Evolutionary conservation across 2,113 vertebrate species (phyloP), one percentile per base, ranked within the genome.

Genomic region (Oncorhynchus nerka): DNA sequence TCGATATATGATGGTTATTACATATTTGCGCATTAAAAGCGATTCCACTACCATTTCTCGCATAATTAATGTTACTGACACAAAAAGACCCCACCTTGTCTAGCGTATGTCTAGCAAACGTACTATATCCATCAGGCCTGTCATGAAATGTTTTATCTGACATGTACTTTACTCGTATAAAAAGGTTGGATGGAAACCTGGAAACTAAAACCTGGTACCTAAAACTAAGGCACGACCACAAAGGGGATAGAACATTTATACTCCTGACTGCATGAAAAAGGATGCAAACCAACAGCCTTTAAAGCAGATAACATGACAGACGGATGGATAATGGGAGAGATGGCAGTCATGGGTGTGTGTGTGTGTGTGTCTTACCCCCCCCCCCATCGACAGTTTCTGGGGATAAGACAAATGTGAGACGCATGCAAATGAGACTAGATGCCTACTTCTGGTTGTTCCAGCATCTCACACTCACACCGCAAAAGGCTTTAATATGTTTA

Each of bases 401-500:
- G 84, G 83, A 85, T 79, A 77, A 83, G 85, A 84, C 83, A 89
- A 92, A 92, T 81, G 88, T 32, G 82, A 91, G 83, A 75, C 78
- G 71, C 84, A 89, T 92, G 89, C 87, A 92, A 92, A 92, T 91
- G 77, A 89, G 85, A 75, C 65, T 32, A 83, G 79, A 49, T 3
- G 28, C 28, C 28, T 28, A 28, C 28, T 28, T 28, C 28, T 28
- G 28, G 28, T 28, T 28, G 28, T 28, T 28, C 28, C 28, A 28
- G 28, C 76, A 34, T 70, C 75, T 8, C 20, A 39, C 74, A 7
- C 77, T 82, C 82, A 9, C 3, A 19, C 39, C 70, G 85, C 74
- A 80, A 81, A 82, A 65, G 39, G 76, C 59, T 88, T 85, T 90
- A 88, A 92, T 91, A 88, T 90, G 85, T 88, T 91, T 89, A 86